Base-by-base conservation (phyloP, 2,113 vertebrate species). In the Cathartes aura region DNA sequence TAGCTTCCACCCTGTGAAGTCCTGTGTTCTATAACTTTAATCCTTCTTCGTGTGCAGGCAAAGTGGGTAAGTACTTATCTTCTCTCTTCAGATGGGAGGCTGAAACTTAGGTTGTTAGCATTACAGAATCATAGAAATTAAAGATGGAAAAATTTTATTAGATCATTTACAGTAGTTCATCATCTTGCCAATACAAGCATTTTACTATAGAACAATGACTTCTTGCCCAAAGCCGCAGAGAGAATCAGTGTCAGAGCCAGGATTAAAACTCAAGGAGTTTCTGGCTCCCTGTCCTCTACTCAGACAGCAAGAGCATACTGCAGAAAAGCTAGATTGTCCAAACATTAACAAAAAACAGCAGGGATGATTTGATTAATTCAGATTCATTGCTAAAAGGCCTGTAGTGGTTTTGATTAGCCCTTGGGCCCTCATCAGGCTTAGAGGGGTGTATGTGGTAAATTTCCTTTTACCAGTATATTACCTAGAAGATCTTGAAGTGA, bases 131-230 rank as follows among this genome's bases (percentile, higher is more conserved):
- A 27, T 9, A 95, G 90, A 96, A 95, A 94, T 88, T 87, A 97
- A 95, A 96, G 93, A 95, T 98, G 97, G 96, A 97, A 98, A 98
- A 96, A 89, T 80, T 95, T 92, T 96, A 92, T 97, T 96, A 98
- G 97, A 95, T 97, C 95, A 96, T 97, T 95, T 95, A 96, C 95
- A 95, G 93, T 97, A 97, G 93, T 94, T 95, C 76, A 60, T 93
- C 95, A 63, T 90, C 82, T 91, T 97, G 96, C 97, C 97, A 97
- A 96, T 89, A 95, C 93, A 98, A 97, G 96, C 96, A 96, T 96
- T 97, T 98, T 96, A 96, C 96, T 96, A 97, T 97, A 91, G 96
- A 97, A 97, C 96, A 97, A 95, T 71, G 82, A 88, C 60, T 97
- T 53, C 73, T 92, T 97, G 94, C 84, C 91, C 93, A 91, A 95